Evolutionary conservation across 2,888 invertebrate species (phyloP), one percentile per base, ranked within the genome.

Genomic region (Eupsilia transversa): DNA sequence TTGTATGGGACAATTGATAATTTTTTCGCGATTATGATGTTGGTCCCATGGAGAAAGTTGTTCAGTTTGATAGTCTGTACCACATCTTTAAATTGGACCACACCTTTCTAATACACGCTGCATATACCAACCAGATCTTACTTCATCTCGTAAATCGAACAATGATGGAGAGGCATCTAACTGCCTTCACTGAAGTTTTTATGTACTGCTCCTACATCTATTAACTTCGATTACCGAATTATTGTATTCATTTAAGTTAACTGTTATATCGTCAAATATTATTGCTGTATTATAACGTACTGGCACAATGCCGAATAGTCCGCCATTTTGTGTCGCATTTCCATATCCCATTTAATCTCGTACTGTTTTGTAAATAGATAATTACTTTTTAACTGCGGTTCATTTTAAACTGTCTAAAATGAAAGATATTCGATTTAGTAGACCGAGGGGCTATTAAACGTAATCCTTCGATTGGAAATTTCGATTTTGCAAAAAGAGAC

Each of bases 271-370:
- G 54, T 66, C 74, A 74, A 74, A 81, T 70, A 71, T 72, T 68
- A 80, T 67, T 67, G 41, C 66, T 38, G 56, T 81, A 59, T 83
- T 78, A 49, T 60, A 77, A 66, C 35, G 41, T 14, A 70, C 65
- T 83, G 85, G 83, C 85, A 74, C 63, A 66, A 38, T 57, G 82
- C 83, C 82, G 65, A 84, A 80, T 64, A n/a, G 54, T 72, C 52
- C 49, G 35, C 54, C 57, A 67, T 77, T 81, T 72, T 43, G 33
- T 60, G 52, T 77, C 64, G 59, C 66, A 81, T 84, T 83, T 77
- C 57, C 73, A 80, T 74, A 66, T 69, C 35, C 68, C 46, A 61
- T 72, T 81, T 74, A 65, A 61, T 38, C 65, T 54, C 17, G 12
- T 59, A 35, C 72, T 63, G 46, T 72, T 79, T 79, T 71, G 52